These are phyloP conservation scores for Lymantria monacha DNA, from an alignment of 2,888 invertebrate species.

Conservation along the genomic window DNA sequence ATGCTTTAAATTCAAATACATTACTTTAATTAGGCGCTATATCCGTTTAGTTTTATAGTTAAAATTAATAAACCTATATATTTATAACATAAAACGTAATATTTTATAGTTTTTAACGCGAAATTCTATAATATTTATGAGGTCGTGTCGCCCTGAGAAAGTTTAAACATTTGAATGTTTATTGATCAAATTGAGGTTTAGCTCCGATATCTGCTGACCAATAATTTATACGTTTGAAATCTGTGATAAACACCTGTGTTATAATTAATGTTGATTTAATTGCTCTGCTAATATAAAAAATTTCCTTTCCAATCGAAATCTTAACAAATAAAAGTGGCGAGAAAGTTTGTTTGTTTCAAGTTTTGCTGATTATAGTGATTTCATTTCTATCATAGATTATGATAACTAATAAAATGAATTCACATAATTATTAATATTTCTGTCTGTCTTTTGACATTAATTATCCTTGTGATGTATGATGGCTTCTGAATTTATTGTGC, in stretches of 20 bases:
- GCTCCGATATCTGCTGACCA: constrained; percentile 34
- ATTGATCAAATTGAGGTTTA: constrained; percentile 38
- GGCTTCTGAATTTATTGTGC: too few relatives aligned
- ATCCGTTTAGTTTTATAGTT: constrained; percentile 11
- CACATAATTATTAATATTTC: not conserved
- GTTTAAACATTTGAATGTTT: constrained; percentile 23
- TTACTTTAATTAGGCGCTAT: constrained; percentile 26
- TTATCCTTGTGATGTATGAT: too few relatives aligned
- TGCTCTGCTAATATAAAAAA: constrained; percentile 18
- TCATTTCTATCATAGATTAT: not conserved
- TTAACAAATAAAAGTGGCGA: constrained; percentile 5
- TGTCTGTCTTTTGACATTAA: too few relatives aligned
- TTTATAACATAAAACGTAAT: constrained; percentile 28
- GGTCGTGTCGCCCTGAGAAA: constrained; percentile 30
- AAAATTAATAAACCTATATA: constrained; percentile 25
- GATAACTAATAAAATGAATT: not conserved
- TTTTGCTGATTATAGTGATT: not conserved
- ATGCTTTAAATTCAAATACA: not conserved
- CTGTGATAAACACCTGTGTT: constrained; percentile 20
- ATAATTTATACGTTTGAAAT: constrained; percentile 21
- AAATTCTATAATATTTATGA: constrained; percentile 18
- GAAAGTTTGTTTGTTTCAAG: constrained; percentile 18
- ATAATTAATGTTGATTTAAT: constrained; percentile 27
- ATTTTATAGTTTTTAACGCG: constrained; percentile 26
- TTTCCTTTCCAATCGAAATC: constrained; percentile 21